These are phyloP conservation scores for Oxystoma pomonae DNA, from an alignment of 2,888 invertebrate species.

Conservation along the genomic window DNA sequence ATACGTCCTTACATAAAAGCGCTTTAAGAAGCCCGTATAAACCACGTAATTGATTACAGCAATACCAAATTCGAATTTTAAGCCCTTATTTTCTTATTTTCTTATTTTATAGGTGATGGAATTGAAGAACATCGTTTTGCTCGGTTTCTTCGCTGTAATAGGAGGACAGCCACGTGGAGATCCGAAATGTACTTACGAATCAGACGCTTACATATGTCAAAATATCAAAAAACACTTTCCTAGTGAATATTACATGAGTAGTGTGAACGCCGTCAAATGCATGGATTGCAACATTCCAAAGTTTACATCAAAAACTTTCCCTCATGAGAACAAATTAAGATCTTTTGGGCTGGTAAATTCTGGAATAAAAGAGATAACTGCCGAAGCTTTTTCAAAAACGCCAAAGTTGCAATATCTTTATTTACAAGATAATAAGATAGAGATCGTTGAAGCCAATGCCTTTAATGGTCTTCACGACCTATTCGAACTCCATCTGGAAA, in stretches of 20 bases:
- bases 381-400: constrained; percentile 35
- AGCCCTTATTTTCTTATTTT: too few species aligned
- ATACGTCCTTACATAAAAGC: too few species aligned
- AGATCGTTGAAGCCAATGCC: constrained; percentile 33
- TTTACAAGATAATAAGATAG: constrained; percentile 37
- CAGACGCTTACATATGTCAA: neutral
- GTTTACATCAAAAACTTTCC: constrained; percentile 38
- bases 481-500: constrained; percentile 38
- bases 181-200: neutral
- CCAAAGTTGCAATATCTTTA: constrained; percentile 33
- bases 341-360: constrained; percentile 38
- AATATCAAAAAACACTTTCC: neutral
- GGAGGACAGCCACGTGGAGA: neutral
- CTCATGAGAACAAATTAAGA: constrained; percentile 33
- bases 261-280: constrained; percentile 24
- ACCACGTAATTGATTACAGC: too few species aligned
- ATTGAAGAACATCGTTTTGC: too few species aligned
- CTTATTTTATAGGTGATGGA: too few species aligned
- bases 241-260: neutral
- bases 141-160: neutral
- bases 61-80: too few species aligned
- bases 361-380: constrained; percentile 33
- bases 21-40: too few species aligned
- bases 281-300: constrained; percentile 34
- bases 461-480: constrained; percentile 39